Evolutionary conservation across 2,888 invertebrate species (phyloP).

Genomic region (Suillia variegata): DNA sequence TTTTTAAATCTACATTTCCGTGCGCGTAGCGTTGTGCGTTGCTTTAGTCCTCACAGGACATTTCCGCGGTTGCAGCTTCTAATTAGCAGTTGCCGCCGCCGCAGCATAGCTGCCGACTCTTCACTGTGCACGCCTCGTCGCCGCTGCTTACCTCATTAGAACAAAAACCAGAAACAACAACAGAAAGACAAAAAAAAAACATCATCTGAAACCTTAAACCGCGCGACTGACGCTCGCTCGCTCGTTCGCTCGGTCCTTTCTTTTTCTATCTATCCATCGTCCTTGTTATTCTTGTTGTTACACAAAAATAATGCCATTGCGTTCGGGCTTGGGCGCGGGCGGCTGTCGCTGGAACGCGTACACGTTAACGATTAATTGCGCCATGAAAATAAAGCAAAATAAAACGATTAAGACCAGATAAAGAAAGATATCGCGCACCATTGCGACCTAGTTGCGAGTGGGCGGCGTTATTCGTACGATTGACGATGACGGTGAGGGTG

Average conservation of each 20-base stretch:
- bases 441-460: slow-evolving; percentile 33
- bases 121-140: neutral
- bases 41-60: too few relatives aligned
- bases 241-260: neutral
- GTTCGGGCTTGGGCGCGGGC: slow-evolving; percentile 51
- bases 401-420: slow-evolving; percentile 59
- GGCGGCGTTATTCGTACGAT: too few relatives aligned
- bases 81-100: too few relatives aligned
- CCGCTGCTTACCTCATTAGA: neutral
- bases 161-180: too few relatives aligned
- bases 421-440: slow-evolving; percentile 59
- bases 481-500: slow-evolving; percentile 20
- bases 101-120: too few relatives aligned
- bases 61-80: too few relatives aligned
- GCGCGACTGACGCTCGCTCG: neutral
- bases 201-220: neutral
- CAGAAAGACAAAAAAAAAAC: too few relatives aligned
- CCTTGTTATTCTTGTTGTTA: slow-evolving; percentile 31
- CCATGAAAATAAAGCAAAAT: slow-evolving; percentile 59
- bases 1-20: too few relatives aligned
- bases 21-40: too few relatives aligned
- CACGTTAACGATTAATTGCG: slow-evolving; percentile 59
- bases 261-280: too few relatives aligned
- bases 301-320: slow-evolving; percentile 55
- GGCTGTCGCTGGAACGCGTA: slow-evolving; percentile 59